Conservation (phyloP, 2,888 invertebrate genomes). For the Clanis bilineata region DNA sequence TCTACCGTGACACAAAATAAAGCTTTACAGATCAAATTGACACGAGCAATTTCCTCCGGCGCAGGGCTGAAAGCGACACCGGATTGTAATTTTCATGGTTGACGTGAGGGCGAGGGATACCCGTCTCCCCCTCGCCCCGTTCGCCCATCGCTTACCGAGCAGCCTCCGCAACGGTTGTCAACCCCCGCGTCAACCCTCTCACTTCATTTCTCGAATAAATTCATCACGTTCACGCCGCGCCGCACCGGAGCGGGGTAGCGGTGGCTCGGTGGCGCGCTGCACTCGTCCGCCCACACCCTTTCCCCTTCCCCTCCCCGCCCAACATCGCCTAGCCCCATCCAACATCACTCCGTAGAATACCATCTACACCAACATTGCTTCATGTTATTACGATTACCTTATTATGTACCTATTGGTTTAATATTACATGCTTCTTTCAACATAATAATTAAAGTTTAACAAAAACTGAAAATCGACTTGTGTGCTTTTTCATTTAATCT, state of each 20-base stretch:
- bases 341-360: background rate
- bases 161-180: background rate
- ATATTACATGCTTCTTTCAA: no score
- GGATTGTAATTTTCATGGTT: slow-evolving; percentile 12
- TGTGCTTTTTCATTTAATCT: no score
- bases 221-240: no score
- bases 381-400: no score
- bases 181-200: slow-evolving; percentile 32
- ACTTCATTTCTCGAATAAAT: slow-evolving; percentile 66
- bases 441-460: no score
- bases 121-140: background rate
- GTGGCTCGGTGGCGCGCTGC: slow-evolving; percentile 10
- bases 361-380: background rate
- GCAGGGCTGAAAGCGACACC: slow-evolving; percentile 8
- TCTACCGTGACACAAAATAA: slow-evolving; percentile 3
- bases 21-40: slow-evolving; percentile 24
- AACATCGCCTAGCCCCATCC: background rate
- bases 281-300: background rate
- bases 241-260: slow-evolving; percentile 6
- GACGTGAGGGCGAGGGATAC: slow-evolving; percentile 13
- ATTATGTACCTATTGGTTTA: no score
- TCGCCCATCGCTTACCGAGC: background rate
- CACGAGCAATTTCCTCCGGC: slow-evolving; percentile 17
- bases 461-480: no score
- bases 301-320: background rate